Evolutionary conservation across 1,140 invertebrate species (phyloP), one percentile per base, ranked within the genome.

Genomic region (Acromyrmex echinatior): DNA sequence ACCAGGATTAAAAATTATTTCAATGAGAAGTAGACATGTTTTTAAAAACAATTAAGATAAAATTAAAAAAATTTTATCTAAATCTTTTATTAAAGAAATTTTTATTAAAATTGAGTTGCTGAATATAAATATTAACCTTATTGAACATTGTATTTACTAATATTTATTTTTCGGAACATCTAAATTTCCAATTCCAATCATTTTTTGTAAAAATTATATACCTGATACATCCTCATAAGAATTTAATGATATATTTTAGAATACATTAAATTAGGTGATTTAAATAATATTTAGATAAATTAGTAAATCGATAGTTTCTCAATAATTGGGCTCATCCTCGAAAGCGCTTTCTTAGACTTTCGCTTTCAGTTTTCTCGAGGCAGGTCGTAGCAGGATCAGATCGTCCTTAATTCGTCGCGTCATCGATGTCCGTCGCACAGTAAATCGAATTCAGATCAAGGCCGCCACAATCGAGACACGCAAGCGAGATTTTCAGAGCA

Each of bases 361-460:
- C 39, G 49, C 25, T 25, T 70, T 68, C 65, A 14, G n/a, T 49
- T 35, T 35, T 68, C 77, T 78, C 35, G 31, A 63, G 12, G 31
- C 21, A 21, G 21, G 58, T 28, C 49, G 31, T 28, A 16, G 78
- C 28, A 53, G 63, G 31, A 56, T 81, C 65, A 16, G 4, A 1
- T 81, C 10, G n/a, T 45, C 10, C 65, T 81, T 81, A 81, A 71
- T 71, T 81, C 9, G 16, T 81, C 21, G 45, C 63, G 49, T 81
- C 49, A 71, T 71, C 78, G 65, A 81, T 81, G 25, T 3, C 28
- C 28, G 18, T 9, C 12, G n/a, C 45, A 51, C 53, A 21, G 49
- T 31, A 25, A 60, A 74, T 82, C 65, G 62, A 74, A 85, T 88
- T 86, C 60, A 80, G 87, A 89, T 88, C 87, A 89, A 89, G 87